phyloP scores from a whole-genome alignment of 2,888 invertebrate species.

The Abrostola triplasia region DNA sequence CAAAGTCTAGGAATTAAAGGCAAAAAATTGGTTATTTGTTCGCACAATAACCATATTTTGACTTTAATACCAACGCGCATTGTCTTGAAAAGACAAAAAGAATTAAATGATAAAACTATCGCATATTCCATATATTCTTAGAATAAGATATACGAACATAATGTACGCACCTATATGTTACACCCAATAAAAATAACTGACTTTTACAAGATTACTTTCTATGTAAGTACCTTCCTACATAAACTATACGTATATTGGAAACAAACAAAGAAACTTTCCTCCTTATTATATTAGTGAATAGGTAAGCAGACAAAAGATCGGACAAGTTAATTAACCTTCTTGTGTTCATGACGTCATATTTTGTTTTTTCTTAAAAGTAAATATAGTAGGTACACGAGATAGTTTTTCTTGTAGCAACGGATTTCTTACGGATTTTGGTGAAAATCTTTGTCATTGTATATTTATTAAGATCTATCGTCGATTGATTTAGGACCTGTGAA shows the following conservation, averaged over 20 bases:
- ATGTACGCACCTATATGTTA: conserved; percentile 38
- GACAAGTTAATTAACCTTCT: conserved; percentile 27
- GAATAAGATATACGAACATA: conserved; percentile 23
- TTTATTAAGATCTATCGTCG: too few species aligned
- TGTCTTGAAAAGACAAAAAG: too few species aligned
- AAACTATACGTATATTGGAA: conserved; percentile 25
- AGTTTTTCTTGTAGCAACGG: too few species aligned
- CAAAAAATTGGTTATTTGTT: too few species aligned
- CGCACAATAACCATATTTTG: too few species aligned
- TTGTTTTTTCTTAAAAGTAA: conserved; percentile 6
- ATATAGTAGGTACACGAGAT: neutral
- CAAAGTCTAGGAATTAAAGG: too few species aligned
- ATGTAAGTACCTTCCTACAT: conserved; percentile 35
- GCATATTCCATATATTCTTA: conserved; percentile 16
- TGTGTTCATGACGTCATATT: conserved; percentile 24
- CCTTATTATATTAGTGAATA: conserved; percentile 39
- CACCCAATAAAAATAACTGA: conserved; percentile 49
- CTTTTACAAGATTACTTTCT: conserved; percentile 47
- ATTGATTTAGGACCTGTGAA: too few species aligned
- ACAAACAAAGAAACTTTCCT: conserved; percentile 44
- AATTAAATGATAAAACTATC: conserved; percentile 31
- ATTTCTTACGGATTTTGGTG: too few species aligned
- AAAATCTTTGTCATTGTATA: too few species aligned
- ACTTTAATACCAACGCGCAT: too few species aligned
- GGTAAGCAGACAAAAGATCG: conserved; percentile 26